Percentiles rank a stretch among this genome's conserved stretches.
phyloP scores from a whole-genome alignment of 2,888 invertebrate genomes.

The Exocentrus adspersus region DNA sequence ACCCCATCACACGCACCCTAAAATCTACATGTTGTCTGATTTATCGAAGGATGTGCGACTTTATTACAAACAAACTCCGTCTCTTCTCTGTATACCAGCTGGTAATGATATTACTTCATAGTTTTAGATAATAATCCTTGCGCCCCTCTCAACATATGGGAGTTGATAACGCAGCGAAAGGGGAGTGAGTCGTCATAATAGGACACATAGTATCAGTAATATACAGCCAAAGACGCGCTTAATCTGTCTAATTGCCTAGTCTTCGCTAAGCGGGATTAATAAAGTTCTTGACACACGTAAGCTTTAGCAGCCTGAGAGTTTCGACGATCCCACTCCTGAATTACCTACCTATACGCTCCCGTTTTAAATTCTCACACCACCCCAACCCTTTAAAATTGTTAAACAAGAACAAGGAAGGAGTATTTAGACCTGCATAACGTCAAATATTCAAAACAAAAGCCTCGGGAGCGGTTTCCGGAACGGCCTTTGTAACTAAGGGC shows the following conservation, averaged over 20 bases:
- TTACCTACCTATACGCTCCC: background rate
- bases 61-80: too few relatives aligned
- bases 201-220: background rate
- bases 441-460: slow-evolving; percentile 6
- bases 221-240: background rate
- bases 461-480: slow-evolving; percentile 12
- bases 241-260: background rate
- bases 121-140: too few relatives aligned
- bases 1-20: too few relatives aligned
- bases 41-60: too few relatives aligned
- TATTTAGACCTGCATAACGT: slow-evolving; percentile 5
- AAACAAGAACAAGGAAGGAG: background rate
- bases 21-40: too few relatives aligned
- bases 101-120: too few relatives aligned
- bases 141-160: too few relatives aligned
- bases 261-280: background rate
- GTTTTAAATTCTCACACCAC: background rate
- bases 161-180: too few relatives aligned
- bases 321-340: background rate
- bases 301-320: background rate
- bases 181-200: too few relatives aligned
- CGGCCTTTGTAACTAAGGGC: slow-evolving; percentile 14
- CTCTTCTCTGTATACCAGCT: too few relatives aligned
- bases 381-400: background rate
- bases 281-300: background rate